Percentiles rank a stretch among this genome's conserved stretches.
Evolutionary conservation across 2,113 vertebrate species (phyloP).

Genomic region (Noctilio leporinus): DNA sequence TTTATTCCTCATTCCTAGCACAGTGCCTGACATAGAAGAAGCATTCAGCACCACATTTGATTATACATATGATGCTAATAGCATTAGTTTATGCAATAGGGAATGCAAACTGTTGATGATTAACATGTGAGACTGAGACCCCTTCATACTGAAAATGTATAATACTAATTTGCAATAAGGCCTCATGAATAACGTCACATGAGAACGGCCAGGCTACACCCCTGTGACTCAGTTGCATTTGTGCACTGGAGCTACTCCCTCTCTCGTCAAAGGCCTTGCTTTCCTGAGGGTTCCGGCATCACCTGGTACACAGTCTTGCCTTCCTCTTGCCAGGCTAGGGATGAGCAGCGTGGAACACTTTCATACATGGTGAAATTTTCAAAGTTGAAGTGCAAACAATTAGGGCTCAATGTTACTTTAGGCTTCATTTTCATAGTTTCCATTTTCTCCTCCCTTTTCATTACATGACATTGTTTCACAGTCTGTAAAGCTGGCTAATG

Average conservation of each 20-base stretch:
- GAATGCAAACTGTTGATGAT: not conserved
- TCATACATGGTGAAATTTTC: constrained; percentile 83
- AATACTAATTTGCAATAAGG: not conserved
- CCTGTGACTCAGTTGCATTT: not conserved
- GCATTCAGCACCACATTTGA: not conserved
- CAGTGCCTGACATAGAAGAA: not conserved
- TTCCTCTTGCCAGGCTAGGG: constrained; percentile 71
- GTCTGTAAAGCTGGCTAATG: constrained; percentile 80
- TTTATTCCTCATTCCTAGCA: not conserved
- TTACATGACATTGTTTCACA: constrained; percentile 82
- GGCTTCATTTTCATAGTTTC: constrained; percentile 77
- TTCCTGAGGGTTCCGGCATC: constrained; percentile 41
- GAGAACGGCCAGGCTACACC: too few relatives aligned
- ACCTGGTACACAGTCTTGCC: constrained; percentile 38
- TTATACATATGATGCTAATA: not conserved
- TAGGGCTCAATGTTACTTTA: constrained; percentile 82
- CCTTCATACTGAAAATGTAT: not conserved
- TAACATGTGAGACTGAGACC: not conserved
- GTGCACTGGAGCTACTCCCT: not conserved
- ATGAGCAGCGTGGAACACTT: constrained; percentile 79
- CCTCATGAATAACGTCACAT: accelerated
- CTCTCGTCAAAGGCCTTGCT: not conserved
- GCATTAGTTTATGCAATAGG: not conserved
- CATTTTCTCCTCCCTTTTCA: constrained; percentile 77
- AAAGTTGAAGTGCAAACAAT: constrained; percentile 84